Conservation (phyloP, 2,113 vertebrate species). For the Zingel zingel region DNA sequence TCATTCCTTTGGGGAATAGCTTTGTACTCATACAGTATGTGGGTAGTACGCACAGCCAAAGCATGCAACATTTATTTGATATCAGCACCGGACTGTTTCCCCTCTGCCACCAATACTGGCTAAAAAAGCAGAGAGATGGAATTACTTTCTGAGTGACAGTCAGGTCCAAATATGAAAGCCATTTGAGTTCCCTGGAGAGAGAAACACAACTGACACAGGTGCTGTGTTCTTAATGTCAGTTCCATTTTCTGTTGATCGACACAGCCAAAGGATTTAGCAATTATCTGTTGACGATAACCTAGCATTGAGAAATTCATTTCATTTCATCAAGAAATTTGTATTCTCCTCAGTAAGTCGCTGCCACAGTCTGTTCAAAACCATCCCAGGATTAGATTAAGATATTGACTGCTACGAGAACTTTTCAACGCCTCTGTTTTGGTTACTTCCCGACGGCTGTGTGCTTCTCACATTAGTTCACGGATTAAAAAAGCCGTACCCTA, state of each 20-base stretch:
- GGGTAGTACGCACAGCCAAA: slow-evolving; percentile 30
- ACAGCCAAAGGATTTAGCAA: slow-evolving; percentile 59
- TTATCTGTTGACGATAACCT: slow-evolving; percentile 60
- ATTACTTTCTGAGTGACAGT: slow-evolving; percentile 35
- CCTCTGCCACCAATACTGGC: slow-evolving; percentile 23
- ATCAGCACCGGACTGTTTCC: slow-evolving; percentile 35
- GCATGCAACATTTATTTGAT: slow-evolving; percentile 51
- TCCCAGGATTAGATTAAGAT: slow-evolving; percentile 40
- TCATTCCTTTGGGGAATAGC: slow-evolving; percentile 25
- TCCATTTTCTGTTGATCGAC: slow-evolving; percentile 44
- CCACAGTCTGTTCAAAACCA: slow-evolving; percentile 29
- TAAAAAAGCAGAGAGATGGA: slow-evolving; percentile 41
- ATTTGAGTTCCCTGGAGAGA: slow-evolving; percentile 16
- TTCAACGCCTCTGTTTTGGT: slow-evolving; percentile 25
- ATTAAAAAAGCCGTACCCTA: slow-evolving; percentile 17
- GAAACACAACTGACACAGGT: slow-evolving; percentile 31
- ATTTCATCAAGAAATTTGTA: slow-evolving; percentile 59
- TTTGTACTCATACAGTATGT: slow-evolving; percentile 24
- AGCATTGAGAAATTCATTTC: slow-evolving; percentile 56
- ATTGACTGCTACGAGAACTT: slow-evolving; percentile 37
- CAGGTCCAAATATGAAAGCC: slow-evolving; percentile 28
- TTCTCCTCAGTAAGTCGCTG: slow-evolving; percentile 41
- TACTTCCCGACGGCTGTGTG: slow-evolving; percentile 3
- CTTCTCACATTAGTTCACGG: slow-evolving; percentile 2
- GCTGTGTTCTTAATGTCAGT: slow-evolving; percentile 22